These are phyloP conservation scores for Perca schrenkii DNA, from an alignment of 2,113 vertebrate genomes.

Conservation along the genomic window DNA sequence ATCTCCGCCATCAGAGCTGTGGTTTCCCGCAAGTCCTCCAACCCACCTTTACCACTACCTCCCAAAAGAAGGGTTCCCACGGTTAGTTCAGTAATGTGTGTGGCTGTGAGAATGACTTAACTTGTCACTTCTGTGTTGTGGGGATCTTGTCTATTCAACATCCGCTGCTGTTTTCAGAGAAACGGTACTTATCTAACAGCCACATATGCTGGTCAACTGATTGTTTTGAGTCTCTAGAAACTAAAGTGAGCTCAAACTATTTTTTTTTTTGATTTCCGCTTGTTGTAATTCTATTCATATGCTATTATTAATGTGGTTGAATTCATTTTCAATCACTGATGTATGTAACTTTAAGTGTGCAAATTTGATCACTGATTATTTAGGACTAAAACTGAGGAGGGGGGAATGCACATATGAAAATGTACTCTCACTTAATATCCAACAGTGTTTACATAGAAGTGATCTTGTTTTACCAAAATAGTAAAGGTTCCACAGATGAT, in stretches of 20 bases:
- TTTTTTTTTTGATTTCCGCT: not conserved
- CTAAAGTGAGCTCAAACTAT: not conserved
- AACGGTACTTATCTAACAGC: not conserved
- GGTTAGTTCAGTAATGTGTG: constrained; percentile 82
- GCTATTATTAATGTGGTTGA: not conserved
- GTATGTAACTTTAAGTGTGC: not conserved
- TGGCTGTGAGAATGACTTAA: not conserved
- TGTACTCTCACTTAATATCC: constrained; percentile 1
- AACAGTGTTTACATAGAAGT: constrained; percentile 3
- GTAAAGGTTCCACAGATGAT: constrained; percentile 1
- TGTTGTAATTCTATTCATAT: not conserved
- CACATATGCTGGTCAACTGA: too few species aligned
- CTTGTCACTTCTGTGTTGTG: constrained; percentile 6
- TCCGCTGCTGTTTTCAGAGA: not conserved
- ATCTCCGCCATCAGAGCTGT: constrained; percentile 91
- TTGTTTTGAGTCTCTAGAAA: not conserved
- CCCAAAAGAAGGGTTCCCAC: constrained; percentile 91
- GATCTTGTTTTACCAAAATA: not conserved
- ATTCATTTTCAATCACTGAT: not conserved
- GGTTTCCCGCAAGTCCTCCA: constrained; percentile 89
- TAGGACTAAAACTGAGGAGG: not conserved
- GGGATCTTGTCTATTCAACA: not conserved
- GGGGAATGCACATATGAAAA: not conserved
- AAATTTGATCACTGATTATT: not conserved
- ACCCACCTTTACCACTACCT: constrained; percentile 93